phyloP scores from a whole-genome alignment of 2,888 invertebrate genomes.

The Netelia virgata region DNA sequence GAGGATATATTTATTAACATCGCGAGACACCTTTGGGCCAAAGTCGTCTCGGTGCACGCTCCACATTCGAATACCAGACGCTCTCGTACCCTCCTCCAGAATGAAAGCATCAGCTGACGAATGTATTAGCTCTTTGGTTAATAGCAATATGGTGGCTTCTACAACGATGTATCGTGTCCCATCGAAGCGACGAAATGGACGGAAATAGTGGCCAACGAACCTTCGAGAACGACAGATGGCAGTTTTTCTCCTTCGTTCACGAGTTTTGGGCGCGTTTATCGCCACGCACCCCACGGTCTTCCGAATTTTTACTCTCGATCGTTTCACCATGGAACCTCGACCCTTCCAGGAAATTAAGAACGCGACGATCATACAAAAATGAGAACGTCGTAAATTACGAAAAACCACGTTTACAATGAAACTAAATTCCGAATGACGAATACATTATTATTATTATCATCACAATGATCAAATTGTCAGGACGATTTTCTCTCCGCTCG shows the following conservation, averaged over 20 bases:
- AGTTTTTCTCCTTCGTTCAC: neutral
- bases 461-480: neutral
- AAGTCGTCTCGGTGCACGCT: constrained; percentile 66
- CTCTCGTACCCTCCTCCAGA: constrained; percentile 71
- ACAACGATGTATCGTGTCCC: neutral
- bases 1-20: constrained; percentile 81
- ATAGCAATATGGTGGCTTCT: neutral
- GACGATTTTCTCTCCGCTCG: neutral
- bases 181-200: constrained; percentile 72
- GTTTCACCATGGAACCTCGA: neutral
- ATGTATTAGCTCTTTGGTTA: constrained; percentile 70
- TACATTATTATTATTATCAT: neutral
- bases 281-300: neutral
- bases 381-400: neutral
- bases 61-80: constrained; percentile 74
- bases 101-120: constrained; percentile 77
- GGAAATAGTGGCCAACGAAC: constrained; percentile 74
- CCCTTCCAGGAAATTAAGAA: neutral
- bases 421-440: neutral
- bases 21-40: constrained; percentile 78
- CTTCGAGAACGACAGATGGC: constrained; percentile 55
- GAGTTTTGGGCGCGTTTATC: constrained; percentile 34
- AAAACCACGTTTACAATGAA: neutral
- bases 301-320: constrained; percentile 17
- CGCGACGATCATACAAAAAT: neutral